Conservation (phyloP, 2,113 vertebrate species). For the Epinephelus cyanopodus region DNA sequence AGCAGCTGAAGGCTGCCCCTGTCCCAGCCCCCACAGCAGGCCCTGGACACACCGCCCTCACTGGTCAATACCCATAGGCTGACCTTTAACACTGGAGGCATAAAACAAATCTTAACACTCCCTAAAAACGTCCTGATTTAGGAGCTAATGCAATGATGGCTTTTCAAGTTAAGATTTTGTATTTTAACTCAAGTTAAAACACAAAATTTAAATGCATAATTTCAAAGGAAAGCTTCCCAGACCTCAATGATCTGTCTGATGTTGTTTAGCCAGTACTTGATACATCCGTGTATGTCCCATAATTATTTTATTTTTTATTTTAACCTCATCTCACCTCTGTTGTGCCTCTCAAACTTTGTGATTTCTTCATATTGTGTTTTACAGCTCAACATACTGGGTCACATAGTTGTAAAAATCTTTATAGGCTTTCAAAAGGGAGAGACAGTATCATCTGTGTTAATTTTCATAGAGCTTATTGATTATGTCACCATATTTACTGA, state of each 20-base stretch:
- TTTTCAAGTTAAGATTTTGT: conserved; percentile 47
- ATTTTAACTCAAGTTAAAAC: conserved; percentile 7
- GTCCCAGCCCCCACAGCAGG: conserved; percentile 66
- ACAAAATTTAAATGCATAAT: neutral
- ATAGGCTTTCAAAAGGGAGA: conserved; percentile 12
- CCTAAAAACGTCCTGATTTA: conserved; percentile 68
- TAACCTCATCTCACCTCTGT: neutral
- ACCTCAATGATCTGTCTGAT: neutral
- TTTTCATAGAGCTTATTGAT: conserved; percentile 55
- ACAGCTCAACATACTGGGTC: neutral
- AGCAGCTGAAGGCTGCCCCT: conserved; percentile 80
- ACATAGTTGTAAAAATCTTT: conserved; percentile 16
- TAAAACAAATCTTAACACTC: conserved; percentile 75
- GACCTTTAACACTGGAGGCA: conserved; percentile 75
- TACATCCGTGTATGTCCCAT: neutral
- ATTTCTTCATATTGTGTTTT: conserved; percentile 17
- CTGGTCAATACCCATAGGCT: conserved; percentile 78
- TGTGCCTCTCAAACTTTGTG: neutral
- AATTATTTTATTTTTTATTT: neutral
- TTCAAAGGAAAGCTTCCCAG: conserved; percentile 11
- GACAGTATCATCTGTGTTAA: conserved; percentile 7
- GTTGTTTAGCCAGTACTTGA: conserved; percentile 1
- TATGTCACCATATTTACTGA: conserved; percentile 29
- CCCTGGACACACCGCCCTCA: conserved; percentile 67
- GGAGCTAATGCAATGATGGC: conserved; percentile 15